Base-by-base conservation (phyloP, 2,797 vertebrate species). In the Amblyopsis hoosieri region DNA sequence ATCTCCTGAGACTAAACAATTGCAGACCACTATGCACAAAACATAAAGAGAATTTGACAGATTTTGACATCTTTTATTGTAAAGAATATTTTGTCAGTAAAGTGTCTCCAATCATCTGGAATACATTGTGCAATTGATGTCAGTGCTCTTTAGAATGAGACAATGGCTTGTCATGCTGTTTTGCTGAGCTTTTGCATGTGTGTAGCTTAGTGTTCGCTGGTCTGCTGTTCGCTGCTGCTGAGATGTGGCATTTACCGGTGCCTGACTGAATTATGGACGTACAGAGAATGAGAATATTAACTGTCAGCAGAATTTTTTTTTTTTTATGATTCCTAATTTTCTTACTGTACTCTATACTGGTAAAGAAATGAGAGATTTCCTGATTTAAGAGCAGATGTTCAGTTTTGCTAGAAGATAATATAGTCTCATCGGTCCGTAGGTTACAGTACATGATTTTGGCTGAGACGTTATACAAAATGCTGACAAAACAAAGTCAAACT, bases 131-230 rank as follows among this genome's bases (percentile, higher is more conserved):
- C 77, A 83, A 77, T 77, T 69, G 74, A 54, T 75, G 78, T 77
- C 74, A 71, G 64, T 1, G 42, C 53, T 51, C 66, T 66, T 78
- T 62, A 71, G 66, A 74, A 72, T 1, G 53, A 75, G 75, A 69
- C 67, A 65, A 75, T 71, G 55, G 75, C 67, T 19, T 9, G 57
- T 72, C 15, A 55, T 23, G 57, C 67, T 82, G 78, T 82, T 84
- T 72, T 70, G 85, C 84, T 84, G 82, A 81, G 87, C 74, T 83
- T 71, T 80, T 74, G 69, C 64, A 72, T 1, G 68, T 62, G 47
- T 52, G 19, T 33, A 9, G 42, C 59, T 80, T 76, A 65, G 74
- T 37, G 58, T 66, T 73, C 74, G 80, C 68, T 75, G 61, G 74
- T 48, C 76, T 63, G 74, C 52, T 53, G 55, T 69, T 65, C 80